Conservation (phyloP, 2,888 invertebrate species). For the Epsilonema sp. region DNA sequence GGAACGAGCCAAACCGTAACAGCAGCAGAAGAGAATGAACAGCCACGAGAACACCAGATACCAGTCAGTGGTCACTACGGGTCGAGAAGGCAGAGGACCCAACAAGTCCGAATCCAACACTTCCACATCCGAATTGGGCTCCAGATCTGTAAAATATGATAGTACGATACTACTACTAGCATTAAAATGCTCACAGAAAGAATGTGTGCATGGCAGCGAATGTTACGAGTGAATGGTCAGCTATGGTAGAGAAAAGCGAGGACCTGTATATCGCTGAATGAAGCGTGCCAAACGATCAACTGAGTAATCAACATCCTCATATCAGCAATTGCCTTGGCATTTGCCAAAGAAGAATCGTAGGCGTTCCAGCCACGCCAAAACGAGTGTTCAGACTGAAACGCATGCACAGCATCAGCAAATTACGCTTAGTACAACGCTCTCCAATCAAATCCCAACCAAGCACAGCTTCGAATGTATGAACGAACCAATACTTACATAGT, state of each 20-base stretch:
- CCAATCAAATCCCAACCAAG: too few relatives aligned
- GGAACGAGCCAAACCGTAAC: conserved; percentile 56
- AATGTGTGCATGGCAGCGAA: too few relatives aligned
- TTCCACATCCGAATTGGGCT: conserved; percentile 41
- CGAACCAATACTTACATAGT: too few relatives aligned
- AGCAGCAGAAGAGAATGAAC: conserved; percentile 52
- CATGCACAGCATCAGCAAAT: too few relatives aligned
- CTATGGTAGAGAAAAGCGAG: too few relatives aligned
- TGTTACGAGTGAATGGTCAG: too few relatives aligned
- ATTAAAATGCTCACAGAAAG: too few relatives aligned
- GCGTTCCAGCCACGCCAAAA: conserved; percentile 72
- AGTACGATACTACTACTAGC: too few relatives aligned
- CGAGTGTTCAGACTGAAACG: conserved; percentile 49
- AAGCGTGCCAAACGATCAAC: conserved; percentile 58
- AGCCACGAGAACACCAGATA: conserved; percentile 61
- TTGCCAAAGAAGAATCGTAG: conserved; percentile 72
- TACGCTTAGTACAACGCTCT: too few relatives aligned
- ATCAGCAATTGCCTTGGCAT: conserved; percentile 61
- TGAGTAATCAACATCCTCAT: conserved; percentile 57
- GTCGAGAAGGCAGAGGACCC: conserved; percentile 58
- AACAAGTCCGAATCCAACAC: conserved; percentile 22
- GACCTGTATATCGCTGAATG: conserved; percentile 49
- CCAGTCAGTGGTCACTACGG: conserved; percentile 55
- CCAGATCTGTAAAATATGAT: conserved; percentile 3
- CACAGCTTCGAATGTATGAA: too few relatives aligned